phyloP scores from a whole-genome alignment of 2,113 vertebrate genomes.

The Lanius collurio region DNA sequence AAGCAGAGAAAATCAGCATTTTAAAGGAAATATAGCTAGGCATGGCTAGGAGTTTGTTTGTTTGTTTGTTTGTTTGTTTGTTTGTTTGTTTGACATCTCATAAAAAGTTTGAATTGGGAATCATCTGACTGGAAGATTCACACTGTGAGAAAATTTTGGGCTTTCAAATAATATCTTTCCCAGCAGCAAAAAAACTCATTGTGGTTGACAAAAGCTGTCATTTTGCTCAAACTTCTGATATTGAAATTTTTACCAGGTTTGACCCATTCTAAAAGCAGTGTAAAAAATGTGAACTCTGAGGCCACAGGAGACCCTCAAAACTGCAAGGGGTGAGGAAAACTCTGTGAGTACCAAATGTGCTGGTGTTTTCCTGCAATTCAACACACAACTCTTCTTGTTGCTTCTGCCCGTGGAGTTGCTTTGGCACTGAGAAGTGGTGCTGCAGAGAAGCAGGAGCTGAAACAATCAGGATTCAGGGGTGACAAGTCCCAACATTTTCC shows the following conservation, averaged over 20 bases:
- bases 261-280: not conserved
- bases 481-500: not conserved
- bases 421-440: not conserved
- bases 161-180: not conserved
- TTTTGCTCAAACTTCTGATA: not conserved
- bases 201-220: not conserved
- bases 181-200: not conserved
- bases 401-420: not conserved
- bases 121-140: not conserved
- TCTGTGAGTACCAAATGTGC: not conserved
- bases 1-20: not conserved
- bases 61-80: not conserved
- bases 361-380: not conserved
- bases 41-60: not conserved
- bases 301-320: not conserved
- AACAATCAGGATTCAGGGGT: not conserved
- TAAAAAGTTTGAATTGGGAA: not conserved
- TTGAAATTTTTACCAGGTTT: not conserved
- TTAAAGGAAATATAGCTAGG: not conserved
- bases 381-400: rapidly evolving
- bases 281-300: not conserved
- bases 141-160: not conserved
- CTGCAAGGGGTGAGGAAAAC: not conserved
- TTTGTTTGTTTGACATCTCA: not conserved
- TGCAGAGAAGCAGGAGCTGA: not conserved